Percentiles rank a stretch among this genome's conserved stretches.
Evolutionary conservation across 2,797 vertebrate genomes (phyloP).

Genomic region (Enteromius trimaculatus): DNA sequence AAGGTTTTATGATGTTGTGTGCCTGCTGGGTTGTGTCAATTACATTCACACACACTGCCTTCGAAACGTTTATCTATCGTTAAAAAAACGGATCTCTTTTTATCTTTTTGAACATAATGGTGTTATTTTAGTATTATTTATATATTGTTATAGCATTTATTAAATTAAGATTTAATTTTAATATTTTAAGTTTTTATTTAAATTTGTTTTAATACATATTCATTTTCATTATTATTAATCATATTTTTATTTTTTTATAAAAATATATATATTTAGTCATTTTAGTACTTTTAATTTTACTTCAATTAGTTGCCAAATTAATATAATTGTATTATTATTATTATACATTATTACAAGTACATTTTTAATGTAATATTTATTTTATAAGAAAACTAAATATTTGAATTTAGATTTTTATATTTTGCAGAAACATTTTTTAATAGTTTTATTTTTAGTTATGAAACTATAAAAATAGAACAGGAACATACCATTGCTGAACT

Average conservation of each 20-base stretch:
- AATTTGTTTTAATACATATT: neutral
- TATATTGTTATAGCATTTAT: neutral
- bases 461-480: neutral
- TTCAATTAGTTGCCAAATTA: neutral
- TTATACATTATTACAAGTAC: neutral
- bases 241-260: neutral
- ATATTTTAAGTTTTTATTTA: neutral
- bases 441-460: neutral
- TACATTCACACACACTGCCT: too few species aligned
- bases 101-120: neutral
- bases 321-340: neutral
- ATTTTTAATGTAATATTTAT: neutral
- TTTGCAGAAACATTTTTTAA: neutral
- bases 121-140: neutral
- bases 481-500: neutral
- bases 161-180: neutral
- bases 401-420: neutral
- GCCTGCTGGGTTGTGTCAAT: too few species aligned
- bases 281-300: neutral
- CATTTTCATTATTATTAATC: neutral
- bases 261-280: neutral
- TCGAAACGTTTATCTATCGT: too few species aligned
- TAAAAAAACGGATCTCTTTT: too few species aligned
- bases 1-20: too few species aligned
- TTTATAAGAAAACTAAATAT: neutral